Evolutionary conservation across 2,888 invertebrate genomes (phyloP).

Genomic region (Ecliptopera silaceata): DNA sequence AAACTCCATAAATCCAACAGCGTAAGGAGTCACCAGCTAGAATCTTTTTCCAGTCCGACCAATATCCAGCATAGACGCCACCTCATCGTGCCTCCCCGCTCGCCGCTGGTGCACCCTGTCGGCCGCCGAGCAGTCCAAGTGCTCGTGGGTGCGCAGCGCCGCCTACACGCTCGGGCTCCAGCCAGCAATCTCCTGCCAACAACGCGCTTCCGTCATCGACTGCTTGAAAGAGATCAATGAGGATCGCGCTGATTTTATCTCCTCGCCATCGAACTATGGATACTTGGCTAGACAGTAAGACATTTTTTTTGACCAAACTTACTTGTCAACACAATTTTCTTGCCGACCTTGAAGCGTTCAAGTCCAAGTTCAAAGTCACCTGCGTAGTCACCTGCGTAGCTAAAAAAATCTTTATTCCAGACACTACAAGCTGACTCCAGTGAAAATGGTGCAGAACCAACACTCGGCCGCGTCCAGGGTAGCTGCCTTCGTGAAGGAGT

Average conservation of each 20-base stretch:
- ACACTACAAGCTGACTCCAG: constrained; percentile 78
- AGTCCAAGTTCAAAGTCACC: too few relatives aligned
- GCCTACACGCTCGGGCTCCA: constrained; percentile 83
- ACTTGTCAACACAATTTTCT: not conserved
- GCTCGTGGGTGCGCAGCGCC: constrained; percentile 82
- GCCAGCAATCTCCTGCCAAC: constrained; percentile 80
- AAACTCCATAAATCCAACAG: too few relatives aligned
- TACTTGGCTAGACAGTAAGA: constrained; percentile 84
- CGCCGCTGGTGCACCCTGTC: constrained; percentile 85
- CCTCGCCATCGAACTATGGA: constrained; percentile 85
- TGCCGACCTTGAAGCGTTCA: not conserved
- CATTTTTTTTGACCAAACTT: too few relatives aligned
- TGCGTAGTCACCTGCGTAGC: too few relatives aligned
- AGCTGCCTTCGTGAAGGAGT: constrained; percentile 78
- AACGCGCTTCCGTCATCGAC: constrained; percentile 67
- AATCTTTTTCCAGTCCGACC: constrained; percentile 55
- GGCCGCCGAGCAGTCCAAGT: constrained; percentile 81
- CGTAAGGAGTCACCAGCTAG: too few relatives aligned
- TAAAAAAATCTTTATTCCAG: constrained; percentile 54
- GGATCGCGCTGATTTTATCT: constrained; percentile 81
- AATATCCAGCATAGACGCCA: constrained; percentile 49
- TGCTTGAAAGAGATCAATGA: constrained; percentile 81
- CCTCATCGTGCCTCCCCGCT: constrained; percentile 55
- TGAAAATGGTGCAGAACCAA: constrained; percentile 84
- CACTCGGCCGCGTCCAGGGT: constrained; percentile 72